Evolutionary conservation across 2,888 invertebrate species (phyloP), one percentile per base, ranked within the genome.

Genomic region (Campoletis raptor): DNA sequence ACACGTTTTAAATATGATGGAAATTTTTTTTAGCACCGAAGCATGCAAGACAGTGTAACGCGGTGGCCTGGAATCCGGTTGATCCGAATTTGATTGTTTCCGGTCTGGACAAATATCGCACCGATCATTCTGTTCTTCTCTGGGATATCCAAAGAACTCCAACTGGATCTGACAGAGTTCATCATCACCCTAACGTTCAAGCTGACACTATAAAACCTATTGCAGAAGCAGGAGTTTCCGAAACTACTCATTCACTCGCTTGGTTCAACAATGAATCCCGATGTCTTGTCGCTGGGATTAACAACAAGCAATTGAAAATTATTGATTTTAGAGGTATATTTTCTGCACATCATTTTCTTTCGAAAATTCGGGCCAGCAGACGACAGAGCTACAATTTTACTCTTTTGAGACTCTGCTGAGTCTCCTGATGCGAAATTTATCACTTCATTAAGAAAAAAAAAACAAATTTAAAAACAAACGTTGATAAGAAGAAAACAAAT

Each of bases 51-150:
- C 97, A 97, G 88, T 99, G 99, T 93, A 97, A 98, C 90, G 96
- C 97, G 0, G 96, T 99, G 18, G 96, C 97, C 45, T 99, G 99
- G 98, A 98, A 98, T 94, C 97, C 97, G 45, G 94, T 96, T 15
- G 98, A 99, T 90, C 96, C 96, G 36, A 97, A 98, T 94, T 95
- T 98, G 90, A 94, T 99, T 85, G 98, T 98, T 0, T 97, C 97
- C 80, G 99, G 98, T 0, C 95, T 99, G 91, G 99, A 99, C 91
- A 98, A 98, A 93, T 97, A 98, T 93, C 96, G 98, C 87, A 97
- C 97, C 54, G 99, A 99, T 94, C 97, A 97, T 93, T 98, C 98
- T 84, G 96, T 99, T 61, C 95, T 98, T 9, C 95, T 99, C 70
- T 99, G 99, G 98, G 99, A 99, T 94, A 96, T 98, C 21, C 93